Evolutionary conservation across 2,888 invertebrate genomes (phyloP), one percentile per base, ranked within the genome.

Genomic region (Strigamia maritima): DNA sequence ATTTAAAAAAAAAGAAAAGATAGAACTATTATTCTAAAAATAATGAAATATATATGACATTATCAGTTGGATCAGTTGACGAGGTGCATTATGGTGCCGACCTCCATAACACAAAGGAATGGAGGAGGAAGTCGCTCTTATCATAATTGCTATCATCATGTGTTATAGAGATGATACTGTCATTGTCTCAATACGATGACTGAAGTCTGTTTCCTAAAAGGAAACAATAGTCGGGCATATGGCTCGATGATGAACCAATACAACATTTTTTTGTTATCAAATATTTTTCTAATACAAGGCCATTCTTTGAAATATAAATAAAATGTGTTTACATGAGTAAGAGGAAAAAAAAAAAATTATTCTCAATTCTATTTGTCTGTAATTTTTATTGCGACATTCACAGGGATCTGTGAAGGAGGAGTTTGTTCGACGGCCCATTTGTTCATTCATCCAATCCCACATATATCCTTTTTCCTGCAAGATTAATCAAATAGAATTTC

Each of bases 171-270:
- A 60, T 60, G 60, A 60, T 60, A 60, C 19, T 60, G 60, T 60
- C 60, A 60, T 60, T 60, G 60, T 60, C 60, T 60, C 60, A 60
- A 60, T 60, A 60, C 60, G 60, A 60, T 60, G 60, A 60, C 60
- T 60, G 60, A 60, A 60, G 24, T 24, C 60, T 60, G 60, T 60
- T 60, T 60, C 60, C 60, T 60, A 60, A 60, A 60, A 60, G 60
- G 60, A 60, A 60, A 60, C 60, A 60, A 60, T 60, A 60, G 60
- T 60, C 24, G 60, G 60, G 22, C 60, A 60, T 60, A 22, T 60
- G 60, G 60, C 24, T 24, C 24, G 60, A 60, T 60, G 60, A 60
- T 60, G 22, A 60, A 10, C 22, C 60, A 60, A 60, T 60, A 60
- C 19, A n/a, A 60, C 19, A n/a, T 10, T 60, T 10, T 60, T 60